Conservation (phyloP, 1,140 invertebrate genomes). For the Trichomalopsis sarcophagae region DNA sequence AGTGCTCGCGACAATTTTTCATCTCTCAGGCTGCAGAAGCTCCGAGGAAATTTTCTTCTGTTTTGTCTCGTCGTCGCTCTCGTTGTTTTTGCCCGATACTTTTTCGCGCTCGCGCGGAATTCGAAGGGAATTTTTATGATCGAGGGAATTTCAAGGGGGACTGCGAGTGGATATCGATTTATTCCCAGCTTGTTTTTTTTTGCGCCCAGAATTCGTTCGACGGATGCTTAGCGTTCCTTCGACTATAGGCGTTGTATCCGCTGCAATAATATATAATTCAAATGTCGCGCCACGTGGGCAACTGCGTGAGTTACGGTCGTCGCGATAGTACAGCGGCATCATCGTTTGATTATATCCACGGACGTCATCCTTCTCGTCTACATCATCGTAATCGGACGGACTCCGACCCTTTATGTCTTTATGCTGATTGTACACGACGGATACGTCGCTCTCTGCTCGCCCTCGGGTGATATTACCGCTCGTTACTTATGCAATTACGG, state of each 20-base stretch:
- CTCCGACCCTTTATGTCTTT: conserved; percentile 31
- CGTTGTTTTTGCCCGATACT: neutral
- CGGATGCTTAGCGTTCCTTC: neutral
- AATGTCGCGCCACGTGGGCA: too few relatives aligned
- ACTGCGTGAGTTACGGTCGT: neutral
- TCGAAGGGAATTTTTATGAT: neutral
- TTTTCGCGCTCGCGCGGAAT: neutral
- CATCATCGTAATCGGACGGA: conserved; percentile 27
- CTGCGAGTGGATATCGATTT: neutral
- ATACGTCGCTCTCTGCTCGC: neutral
- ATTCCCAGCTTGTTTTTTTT: too few relatives aligned
- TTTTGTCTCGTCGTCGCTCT: neutral
- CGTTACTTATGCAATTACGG: conserved; percentile 31
- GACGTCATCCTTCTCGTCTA: conserved; percentile 2
- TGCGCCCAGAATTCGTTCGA: neutral
- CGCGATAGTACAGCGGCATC: neutral
- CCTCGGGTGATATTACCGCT: conserved; percentile 13
- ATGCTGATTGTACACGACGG: conserved; percentile 31
- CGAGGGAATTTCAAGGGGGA: neutral
- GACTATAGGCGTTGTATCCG: neutral
- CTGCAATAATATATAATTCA: neutral
- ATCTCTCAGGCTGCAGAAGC: neutral
- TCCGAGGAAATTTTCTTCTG: conserved; percentile 6
- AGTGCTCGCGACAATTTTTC: conserved; percentile 9
- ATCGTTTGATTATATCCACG: neutral